Evolutionary conservation across 2,888 invertebrate species (phyloP).

Genomic region (Coelopa pilipes): DNA sequence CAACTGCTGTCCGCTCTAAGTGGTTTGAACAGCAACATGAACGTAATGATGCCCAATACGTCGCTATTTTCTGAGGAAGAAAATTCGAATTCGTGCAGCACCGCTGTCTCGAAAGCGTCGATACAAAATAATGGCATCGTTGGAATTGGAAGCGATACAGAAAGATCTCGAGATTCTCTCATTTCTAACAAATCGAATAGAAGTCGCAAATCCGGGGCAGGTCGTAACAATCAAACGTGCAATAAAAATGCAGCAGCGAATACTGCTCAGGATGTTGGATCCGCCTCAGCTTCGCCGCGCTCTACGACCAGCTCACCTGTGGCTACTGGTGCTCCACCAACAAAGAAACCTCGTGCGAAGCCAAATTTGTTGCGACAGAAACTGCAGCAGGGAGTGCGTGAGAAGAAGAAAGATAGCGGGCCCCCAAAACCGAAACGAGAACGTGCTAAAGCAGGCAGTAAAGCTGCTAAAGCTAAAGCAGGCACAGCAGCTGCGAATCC

Average conservation of each 20-base stretch:
- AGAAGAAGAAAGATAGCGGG: conserved; percentile 54
- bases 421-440: conserved; percentile 56
- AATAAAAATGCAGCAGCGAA: conserved; percentile 40
- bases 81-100: conserved; percentile 68
- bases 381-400: conserved; percentile 61
- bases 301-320: conserved; percentile 30
- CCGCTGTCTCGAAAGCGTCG: conserved; percentile 68
- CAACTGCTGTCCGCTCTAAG: conserved; percentile 23
- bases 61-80: conserved; percentile 64
- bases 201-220: conserved; percentile 46
- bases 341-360: conserved; percentile 44
- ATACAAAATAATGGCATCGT: conserved; percentile 55
- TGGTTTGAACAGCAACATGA: conserved; percentile 24
- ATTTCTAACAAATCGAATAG: conserved; percentile 67
- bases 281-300: conserved; percentile 49
- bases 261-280: conserved; percentile 33
- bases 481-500: conserved; percentile 35
- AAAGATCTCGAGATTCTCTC: conserved; percentile 67
- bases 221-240: conserved; percentile 40
- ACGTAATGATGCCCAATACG: conserved; percentile 49
- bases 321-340: conserved; percentile 11
- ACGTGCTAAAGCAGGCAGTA: conserved; percentile 56
- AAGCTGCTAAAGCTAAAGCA: conserved; percentile 52
- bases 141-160: conserved; percentile 70
- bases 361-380: conserved; percentile 62